Evolutionary conservation across 1,140 invertebrate species (phyloP).

Genomic region (Apis florea): DNA sequence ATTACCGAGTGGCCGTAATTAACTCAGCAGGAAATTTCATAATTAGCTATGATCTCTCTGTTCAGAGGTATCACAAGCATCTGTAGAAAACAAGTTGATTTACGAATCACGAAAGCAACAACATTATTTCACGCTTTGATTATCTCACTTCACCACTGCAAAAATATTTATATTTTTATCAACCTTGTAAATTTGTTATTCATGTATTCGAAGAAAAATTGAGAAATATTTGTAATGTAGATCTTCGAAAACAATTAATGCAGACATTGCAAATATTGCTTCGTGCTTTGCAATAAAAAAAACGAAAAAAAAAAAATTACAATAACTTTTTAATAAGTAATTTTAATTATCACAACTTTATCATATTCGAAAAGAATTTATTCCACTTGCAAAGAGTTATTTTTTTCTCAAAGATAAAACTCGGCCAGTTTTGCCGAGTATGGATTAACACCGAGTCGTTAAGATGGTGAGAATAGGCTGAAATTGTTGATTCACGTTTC

Average conservation of each 20-base stretch:
- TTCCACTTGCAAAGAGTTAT: too few relatives aligned
- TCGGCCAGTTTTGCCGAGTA: background rate
- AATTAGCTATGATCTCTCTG: background rate
- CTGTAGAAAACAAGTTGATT: background rate
- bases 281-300: too few relatives aligned
- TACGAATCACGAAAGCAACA: background rate
- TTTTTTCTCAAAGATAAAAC: background rate
- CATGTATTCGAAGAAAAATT: too few relatives aligned
- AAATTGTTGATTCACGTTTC: background rate
- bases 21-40: background rate
- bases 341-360: background rate
- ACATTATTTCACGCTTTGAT: too few relatives aligned
- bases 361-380: too few relatives aligned
- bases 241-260: background rate
- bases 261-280: too few relatives aligned
- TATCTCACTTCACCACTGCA: too few relatives aligned
- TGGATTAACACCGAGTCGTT: background rate
- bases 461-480: background rate
- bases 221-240: too few relatives aligned
- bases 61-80: background rate
- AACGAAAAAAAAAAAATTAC: too few relatives aligned
- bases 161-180: too few relatives aligned
- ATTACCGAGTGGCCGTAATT: background rate
- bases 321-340: background rate
- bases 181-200: too few relatives aligned